A percentile compares a stretch with the other conserved stretches of the same genome.
These are phyloP conservation scores for Agapornis canus DNA, from an alignment of 2,797 vertebrate genomes.

Conservation along the genomic window DNA sequence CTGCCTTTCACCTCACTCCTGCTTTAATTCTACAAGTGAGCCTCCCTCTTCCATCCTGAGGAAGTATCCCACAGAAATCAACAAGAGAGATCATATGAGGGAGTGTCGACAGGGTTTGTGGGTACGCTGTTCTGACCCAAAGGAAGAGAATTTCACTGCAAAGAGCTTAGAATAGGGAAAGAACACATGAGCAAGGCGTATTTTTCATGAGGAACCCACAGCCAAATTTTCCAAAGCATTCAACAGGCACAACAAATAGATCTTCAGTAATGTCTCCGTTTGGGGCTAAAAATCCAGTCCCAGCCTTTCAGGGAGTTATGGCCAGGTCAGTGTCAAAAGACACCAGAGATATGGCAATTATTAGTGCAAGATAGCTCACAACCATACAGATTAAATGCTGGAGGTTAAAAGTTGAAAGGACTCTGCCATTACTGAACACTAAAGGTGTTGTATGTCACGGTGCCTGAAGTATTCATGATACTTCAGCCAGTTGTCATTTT, in stretches of 20 bases:
- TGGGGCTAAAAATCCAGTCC: not conserved
- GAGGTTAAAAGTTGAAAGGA: not conserved
- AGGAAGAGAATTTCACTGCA: not conserved
- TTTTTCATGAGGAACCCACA: not conserved
- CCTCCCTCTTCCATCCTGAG: not conserved
- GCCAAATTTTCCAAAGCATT: not conserved
- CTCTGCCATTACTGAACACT: not conserved
- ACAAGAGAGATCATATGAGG: not conserved
- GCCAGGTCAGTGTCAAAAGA: not conserved
- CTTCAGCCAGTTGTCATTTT: not conserved
- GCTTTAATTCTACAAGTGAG: not conserved
- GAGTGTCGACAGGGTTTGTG: not conserved
- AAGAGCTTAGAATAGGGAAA: not conserved
- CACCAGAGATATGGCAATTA: not conserved
- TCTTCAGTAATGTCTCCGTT: not conserved
- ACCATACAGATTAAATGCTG: not conserved
- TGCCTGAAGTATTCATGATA: not conserved
- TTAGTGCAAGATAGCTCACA: not conserved
- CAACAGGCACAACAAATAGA: not conserved
- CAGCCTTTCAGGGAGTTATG: not conserved
- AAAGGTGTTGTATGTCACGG: not conserved
- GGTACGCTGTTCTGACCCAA: not conserved
- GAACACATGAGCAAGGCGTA: accelerated
- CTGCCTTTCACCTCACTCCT: not conserved
- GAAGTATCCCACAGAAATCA: not conserved